Evolutionary conservation across 2,888 invertebrate species (phyloP).

Genomic region (Diabrotica balteata): DNA sequence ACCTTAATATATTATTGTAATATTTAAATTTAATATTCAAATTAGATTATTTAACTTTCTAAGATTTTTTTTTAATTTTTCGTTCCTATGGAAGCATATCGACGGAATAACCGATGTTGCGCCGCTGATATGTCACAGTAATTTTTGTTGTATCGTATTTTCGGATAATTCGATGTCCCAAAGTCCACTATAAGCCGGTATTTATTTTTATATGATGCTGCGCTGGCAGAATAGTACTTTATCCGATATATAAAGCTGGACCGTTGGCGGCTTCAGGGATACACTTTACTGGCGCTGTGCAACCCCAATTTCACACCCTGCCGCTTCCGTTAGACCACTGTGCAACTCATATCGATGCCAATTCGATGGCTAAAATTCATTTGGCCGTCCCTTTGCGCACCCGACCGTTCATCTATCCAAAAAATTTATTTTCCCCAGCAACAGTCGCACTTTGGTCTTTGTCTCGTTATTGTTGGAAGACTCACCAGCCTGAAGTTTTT

Average conservation of each 20-base stretch:
- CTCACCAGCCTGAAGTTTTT: not conserved
- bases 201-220: constrained; percentile 56
- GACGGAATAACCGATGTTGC: not conserved
- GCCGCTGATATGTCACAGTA: constrained; percentile 9
- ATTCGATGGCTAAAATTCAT: constrained; percentile 58
- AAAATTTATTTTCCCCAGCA: constrained; percentile 33
- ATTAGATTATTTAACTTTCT: too few relatives aligned
- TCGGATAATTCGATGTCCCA: constrained; percentile 47
- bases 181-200: constrained; percentile 54
- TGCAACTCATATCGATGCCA: constrained; percentile 58
- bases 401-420: constrained; percentile 39
- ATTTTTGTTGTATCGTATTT: constrained; percentile 36
- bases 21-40: too few relatives aligned
- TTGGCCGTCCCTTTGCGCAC: constrained; percentile 49
- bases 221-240: constrained; percentile 50
- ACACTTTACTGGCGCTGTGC: constrained; percentile 55
- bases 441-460: constrained; percentile 22
- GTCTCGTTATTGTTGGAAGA: constrained; percentile 14
- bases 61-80: too few relatives aligned
- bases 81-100: too few relatives aligned
- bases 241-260: constrained; percentile 47
- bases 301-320: constrained; percentile 59
- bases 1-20: too few relatives aligned
- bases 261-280: constrained; percentile 38
- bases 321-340: constrained; percentile 51